Evolutionary conservation across 2,888 invertebrate species (phyloP), one percentile per base, ranked within the genome.

Genomic region (Mechanitis mazaeus): DNA sequence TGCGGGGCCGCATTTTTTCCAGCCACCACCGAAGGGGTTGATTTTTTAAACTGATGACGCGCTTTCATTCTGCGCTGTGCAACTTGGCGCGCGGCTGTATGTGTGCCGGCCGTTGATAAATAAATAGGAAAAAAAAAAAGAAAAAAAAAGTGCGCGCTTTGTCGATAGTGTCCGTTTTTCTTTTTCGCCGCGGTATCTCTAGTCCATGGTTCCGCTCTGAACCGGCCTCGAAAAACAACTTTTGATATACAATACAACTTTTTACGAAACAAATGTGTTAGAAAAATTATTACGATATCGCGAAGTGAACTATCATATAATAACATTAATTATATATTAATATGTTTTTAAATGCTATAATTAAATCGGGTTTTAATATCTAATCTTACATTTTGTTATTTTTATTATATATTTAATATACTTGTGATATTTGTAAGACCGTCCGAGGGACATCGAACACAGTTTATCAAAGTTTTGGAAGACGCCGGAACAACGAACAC

Each of bases 41-140:
- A 90, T 91, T 91, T 91, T 91, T 91, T 90, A 91, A 91, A 90
- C 90, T 90, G 91, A 91, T 91, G 91, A 91, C 90, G 91, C 90
- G 90, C 90, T 89, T 90, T 87, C 91, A 91, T 91, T 91, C 89
- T 85, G 87, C 87, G 86, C 84, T 83, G 85, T 88, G 90, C 90
- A 89, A 89, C 85, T 90, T 81, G 81, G 83, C 84, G 90, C 86
- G 86, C 88, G 87, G 89, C 83, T 88, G 89, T 42, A 9, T 89
- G 86, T 84, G 85, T 83, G 78, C 80, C 78, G 80, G 73, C 76
- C 81, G 82, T 79, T 79, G 85, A 86, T 88, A 88, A 87, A 88
- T 84, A 87, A 84, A 87, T 81, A 79, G 76, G 50, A 31, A 50
- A 50, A 50, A 50, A 50, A 28, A 50, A 50, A 6, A 47, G 3